Percentiles rank a stretch among this genome's conserved stretches.
Evolutionary conservation across 2,113 vertebrate species (phyloP).

Genomic region (Nycticebus coucang): DNA sequence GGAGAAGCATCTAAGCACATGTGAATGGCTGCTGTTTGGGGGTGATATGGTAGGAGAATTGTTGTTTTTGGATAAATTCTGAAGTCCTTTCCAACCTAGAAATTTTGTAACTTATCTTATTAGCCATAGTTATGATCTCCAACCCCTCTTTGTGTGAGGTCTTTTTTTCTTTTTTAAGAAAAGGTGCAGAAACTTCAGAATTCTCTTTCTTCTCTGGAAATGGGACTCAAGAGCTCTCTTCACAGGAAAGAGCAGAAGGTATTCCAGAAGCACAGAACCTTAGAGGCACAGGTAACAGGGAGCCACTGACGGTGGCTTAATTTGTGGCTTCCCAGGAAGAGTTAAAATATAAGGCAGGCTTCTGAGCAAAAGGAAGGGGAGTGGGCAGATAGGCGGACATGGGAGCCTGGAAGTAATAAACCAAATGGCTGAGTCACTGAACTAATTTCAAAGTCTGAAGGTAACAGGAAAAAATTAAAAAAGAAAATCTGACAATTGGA

Average conservation of each 20-base stretch:
- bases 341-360: background rate
- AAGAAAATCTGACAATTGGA: slow-evolving; percentile 22
- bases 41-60: background rate
- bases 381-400: background rate
- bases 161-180: background rate
- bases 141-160: background rate
- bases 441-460: slow-evolving; percentile 54
- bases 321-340: background rate
- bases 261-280: rapidly evolving
- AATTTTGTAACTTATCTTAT: background rate
- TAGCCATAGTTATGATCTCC: background rate
- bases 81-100: background rate
- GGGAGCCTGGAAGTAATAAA: slow-evolving; percentile 6
- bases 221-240: background rate
- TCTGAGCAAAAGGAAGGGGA: background rate
- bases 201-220: background rate
- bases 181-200: background rate
- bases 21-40: background rate
- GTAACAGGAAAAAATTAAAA: background rate
- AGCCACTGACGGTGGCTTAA: too few relatives aligned
- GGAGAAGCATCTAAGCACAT: background rate
- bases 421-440: slow-evolving; percentile 63
- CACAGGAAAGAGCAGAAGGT: background rate
- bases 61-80: background rate
- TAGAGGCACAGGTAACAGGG: background rate